These are phyloP conservation scores for Sceliomorpha sp. DNA, from an alignment of 2,888 invertebrate genomes.

Conservation along the genomic window DNA sequence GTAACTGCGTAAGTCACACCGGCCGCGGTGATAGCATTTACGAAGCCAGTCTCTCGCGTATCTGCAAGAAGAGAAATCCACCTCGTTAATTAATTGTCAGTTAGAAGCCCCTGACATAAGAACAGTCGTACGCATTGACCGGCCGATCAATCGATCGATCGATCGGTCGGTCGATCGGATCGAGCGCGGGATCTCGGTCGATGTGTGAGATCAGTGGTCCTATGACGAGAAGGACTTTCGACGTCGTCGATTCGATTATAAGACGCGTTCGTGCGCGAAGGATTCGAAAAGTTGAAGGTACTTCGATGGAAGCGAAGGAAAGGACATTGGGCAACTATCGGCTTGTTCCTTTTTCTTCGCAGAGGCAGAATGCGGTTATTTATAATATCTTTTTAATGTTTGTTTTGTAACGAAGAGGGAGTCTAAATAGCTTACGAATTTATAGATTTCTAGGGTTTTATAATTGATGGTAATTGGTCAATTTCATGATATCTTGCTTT, in stretches of 20 bases:
- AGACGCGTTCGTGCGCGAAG: constrained; percentile 7
- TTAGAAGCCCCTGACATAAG: constrained; percentile 45
- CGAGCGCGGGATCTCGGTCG: constrained; percentile 14
- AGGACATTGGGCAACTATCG: too few relatives aligned
- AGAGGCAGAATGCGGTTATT: too few relatives aligned
- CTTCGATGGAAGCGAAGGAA: not conserved
- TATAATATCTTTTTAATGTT: too few relatives aligned
- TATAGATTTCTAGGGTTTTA: too few relatives aligned
- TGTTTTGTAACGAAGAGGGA: too few relatives aligned
- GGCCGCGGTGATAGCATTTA: constrained; percentile 94
- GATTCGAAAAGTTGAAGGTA: constrained; percentile 10
- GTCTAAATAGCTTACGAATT: too few relatives aligned
- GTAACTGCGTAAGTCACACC: constrained; percentile 94
- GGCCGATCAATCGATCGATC: constrained; percentile 36
- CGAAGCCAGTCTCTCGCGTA: constrained; percentile 94
- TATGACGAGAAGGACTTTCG: constrained; percentile 24
- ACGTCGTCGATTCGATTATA: constrained; percentile 18
- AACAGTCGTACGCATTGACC: constrained; percentile 37
- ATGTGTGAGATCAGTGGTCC: constrained; percentile 31
- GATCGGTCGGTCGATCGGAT: too few relatives aligned
- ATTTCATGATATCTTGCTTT: too few relatives aligned
- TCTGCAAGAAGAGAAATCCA: constrained; percentile 83
- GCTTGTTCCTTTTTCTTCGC: too few relatives aligned
- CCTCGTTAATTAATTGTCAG: constrained; percentile 56
- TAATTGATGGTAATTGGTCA: too few relatives aligned